phyloP scores from a whole-genome alignment of 2,888 invertebrate genomes.

The Caenorhabditis sp. region DNA sequence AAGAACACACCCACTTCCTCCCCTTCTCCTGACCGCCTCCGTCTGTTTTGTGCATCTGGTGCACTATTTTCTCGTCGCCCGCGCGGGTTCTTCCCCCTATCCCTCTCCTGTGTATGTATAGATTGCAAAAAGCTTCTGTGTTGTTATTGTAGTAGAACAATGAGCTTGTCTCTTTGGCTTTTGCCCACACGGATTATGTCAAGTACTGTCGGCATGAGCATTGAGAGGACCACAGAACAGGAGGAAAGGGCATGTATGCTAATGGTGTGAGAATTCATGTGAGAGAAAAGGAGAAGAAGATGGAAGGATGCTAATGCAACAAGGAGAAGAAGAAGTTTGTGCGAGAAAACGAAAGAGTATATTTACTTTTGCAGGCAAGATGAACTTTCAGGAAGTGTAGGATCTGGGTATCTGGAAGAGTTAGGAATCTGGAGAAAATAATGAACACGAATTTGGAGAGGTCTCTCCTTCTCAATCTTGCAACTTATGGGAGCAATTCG shows the following conservation, averaged over 20 bases:
- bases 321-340: conserved; percentile 27
- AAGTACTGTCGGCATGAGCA: conserved; percentile 55
- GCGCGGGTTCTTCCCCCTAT: conserved; percentile 38
- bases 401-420: conserved; percentile 15
- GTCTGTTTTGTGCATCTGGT: conserved; percentile 58
- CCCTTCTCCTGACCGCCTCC: conserved; percentile 44
- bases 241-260: conserved; percentile 51
- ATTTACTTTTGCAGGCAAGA: conserved; percentile 40
- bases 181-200: conserved; percentile 61
- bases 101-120: conserved; percentile 43
- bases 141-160: conserved; percentile 62
- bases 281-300: conserved; percentile 38
- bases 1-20: conserved; percentile 60
- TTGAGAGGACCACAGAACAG: neutral
- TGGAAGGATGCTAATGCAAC: conserved; percentile 52
- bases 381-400: conserved; percentile 12
- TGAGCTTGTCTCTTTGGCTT: conserved; percentile 26
- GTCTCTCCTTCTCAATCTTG: too few relatives aligned
- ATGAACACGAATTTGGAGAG: too few relatives aligned
- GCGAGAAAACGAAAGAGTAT: conserved; percentile 29
- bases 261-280: conserved; percentile 49
- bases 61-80: conserved; percentile 46
- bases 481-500: too few relatives aligned
- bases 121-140: conserved; percentile 63
- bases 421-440: neutral